Evolutionary conservation across 2,888 invertebrate species (phyloP).

Genomic region (Drosophila merina): DNA sequence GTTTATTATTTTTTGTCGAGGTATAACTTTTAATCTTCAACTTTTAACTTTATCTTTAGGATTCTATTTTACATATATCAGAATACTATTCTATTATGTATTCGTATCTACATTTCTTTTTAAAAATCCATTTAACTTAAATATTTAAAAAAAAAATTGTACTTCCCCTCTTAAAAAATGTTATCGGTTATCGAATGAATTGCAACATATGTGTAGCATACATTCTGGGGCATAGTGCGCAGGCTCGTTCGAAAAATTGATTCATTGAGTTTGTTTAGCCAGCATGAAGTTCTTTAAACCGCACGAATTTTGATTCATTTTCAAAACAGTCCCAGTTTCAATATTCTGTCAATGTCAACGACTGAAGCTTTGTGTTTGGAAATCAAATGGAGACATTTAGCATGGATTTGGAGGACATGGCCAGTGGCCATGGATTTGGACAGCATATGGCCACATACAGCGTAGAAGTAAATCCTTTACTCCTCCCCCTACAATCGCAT

Average conservation of each 20-base stretch:
- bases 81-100: too few species aligned
- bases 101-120: too few species aligned
- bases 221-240: constrained; percentile 18
- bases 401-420: constrained; percentile 63
- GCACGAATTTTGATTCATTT: constrained; percentile 17
- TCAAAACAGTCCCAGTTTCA: constrained; percentile 7
- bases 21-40: background rate
- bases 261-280: constrained; percentile 23
- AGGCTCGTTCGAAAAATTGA: constrained; percentile 37
- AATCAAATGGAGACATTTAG: constrained; percentile 52
- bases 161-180: background rate
- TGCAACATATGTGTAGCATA: constrained; percentile 35
- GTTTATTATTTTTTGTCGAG: too few species aligned
- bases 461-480: constrained; percentile 81
- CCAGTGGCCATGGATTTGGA: constrained; percentile 65
- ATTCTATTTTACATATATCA: too few species aligned
- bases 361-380: constrained; percentile 5
- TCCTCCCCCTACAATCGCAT: background rate
- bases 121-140: too few species aligned
- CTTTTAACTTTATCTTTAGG: background rate
- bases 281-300: constrained; percentile 15
- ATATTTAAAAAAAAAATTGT: background rate
- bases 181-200: constrained; percentile 22
- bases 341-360: constrained; percentile 52
- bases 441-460: constrained; percentile 84